Percentiles rank a stretch among this genome's conserved stretches.
Conservation (phyloP, 2,113 vertebrate species). For the Burhinus oedicnemus region DNA sequence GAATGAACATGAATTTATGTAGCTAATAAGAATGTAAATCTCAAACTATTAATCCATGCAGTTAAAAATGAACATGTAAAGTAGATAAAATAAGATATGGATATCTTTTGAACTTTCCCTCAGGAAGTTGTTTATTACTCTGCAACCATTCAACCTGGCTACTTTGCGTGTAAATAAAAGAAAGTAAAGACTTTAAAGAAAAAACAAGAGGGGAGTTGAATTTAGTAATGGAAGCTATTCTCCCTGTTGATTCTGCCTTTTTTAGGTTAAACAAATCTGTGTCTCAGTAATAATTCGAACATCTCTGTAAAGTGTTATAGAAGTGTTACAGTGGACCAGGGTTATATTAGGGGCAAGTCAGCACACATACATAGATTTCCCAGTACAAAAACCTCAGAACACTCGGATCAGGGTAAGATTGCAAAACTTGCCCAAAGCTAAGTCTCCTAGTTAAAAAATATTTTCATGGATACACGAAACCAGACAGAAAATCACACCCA, state of each 20-base stretch:
- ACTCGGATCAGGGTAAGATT: not conserved
- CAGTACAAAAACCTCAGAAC: not conserved
- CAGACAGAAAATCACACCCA: not conserved
- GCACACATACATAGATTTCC: fast-evolving
- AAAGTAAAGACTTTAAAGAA: not conserved
- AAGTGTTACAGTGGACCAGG: not conserved
- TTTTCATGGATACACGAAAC: not conserved
- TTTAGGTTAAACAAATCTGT: not conserved
- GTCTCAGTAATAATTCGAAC: not conserved
- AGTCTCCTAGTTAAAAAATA: not conserved
- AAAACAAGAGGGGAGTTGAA: fast-evolving
- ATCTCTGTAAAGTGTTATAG: not conserved
- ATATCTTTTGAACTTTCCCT: not conserved
- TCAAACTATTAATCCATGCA: not conserved
- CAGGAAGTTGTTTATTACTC: not conserved
- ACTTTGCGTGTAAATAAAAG: not conserved
- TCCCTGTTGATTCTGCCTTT: not conserved
- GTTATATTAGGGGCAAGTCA: not conserved
- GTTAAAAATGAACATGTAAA: not conserved
- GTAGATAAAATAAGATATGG: not conserved
- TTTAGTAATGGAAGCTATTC: not conserved
- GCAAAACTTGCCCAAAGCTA: not conserved
- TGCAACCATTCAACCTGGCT: not conserved
- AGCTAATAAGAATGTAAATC: constrained; percentile 1
- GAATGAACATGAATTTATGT: not conserved